Percentiles rank a stretch among this genome's conserved stretches.
These are phyloP conservation scores for Rhagologus leucostigma DNA, from an alignment of 2,113 vertebrate genomes.

Conservation along the genomic window DNA sequence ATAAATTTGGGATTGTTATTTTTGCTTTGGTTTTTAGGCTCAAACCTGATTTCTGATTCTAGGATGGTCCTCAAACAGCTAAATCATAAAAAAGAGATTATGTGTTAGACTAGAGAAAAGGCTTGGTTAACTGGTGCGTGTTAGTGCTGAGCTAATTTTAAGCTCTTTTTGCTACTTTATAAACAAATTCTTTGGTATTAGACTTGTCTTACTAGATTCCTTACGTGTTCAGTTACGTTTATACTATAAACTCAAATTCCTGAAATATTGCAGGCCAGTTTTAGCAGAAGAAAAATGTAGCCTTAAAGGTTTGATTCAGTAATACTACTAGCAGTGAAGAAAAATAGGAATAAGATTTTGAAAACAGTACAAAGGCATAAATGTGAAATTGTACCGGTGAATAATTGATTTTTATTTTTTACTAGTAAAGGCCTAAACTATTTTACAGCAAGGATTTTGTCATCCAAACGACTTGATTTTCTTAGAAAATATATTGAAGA, in stretches of 20 bases:
- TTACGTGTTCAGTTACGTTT: background rate
- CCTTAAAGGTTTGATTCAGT: background rate
- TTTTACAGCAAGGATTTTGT: background rate
- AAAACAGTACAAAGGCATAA: background rate
- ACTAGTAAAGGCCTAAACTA: background rate
- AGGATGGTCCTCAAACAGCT: background rate
- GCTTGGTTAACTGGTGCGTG: background rate
- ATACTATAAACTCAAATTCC: background rate
- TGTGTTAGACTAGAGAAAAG: background rate
- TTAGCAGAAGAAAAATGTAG: background rate
- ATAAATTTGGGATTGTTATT: background rate
- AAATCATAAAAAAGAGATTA: background rate
- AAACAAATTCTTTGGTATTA: background rate
- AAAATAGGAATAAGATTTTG: background rate
- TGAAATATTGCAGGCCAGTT: background rate
- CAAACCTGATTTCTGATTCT: background rate
- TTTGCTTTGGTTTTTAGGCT: background rate
- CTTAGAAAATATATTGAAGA: background rate
- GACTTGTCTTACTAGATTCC: slow-evolving; percentile 24
- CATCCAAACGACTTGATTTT: background rate
- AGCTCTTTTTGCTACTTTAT: background rate
- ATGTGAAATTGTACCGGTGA: background rate
- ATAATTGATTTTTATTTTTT: background rate
- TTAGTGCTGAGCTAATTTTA: background rate
- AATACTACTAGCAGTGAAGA: background rate